Base-by-base conservation (phyloP, 2,797 vertebrate species). In the Leucoraja ocellata region DNA sequence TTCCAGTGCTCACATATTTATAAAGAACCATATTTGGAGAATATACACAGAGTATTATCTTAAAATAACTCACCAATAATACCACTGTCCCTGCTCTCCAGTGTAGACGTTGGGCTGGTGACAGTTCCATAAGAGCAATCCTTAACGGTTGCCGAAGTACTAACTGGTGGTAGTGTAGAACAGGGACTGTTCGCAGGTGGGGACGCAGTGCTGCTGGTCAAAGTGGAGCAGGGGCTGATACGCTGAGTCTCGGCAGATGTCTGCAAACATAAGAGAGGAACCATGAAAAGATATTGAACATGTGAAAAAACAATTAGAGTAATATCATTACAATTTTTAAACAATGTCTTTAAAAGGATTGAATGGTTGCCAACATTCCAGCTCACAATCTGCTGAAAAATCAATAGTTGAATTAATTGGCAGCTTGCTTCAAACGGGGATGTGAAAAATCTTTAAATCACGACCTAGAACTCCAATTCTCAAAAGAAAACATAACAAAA, bases 151-250 rank as follows among this genome's bases (percentile, higher is more conserved):
- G 96, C 96, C 91, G 95, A 97, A 94, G 98, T 96, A 95, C 96
- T 97, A 96, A 96, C 94, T 0, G 98, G 96, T 0, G 98, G 98
- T 77, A 99, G 97, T 1, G 99, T 99, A 95, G 98, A 99, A 95
- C 98, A 99, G 95, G 99, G 99, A 95, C 98, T 99, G 95, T 97
- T 97, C 94, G 98, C 98, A 0, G 98, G 98, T 2, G 99, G 99
- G 0, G 99, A 99, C 94, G 99, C 98, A 32, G 99, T 99, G 96
- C 98, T 99, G 97, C 98, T 99, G 95, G 98, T 99, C 96, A 99
- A 95, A 1, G 99, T 99, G 95, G 99, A 99, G 95, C 98, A 99
- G 63, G 98, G 98, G 95, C 98, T 99, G 96, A 99, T 98, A 96
- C 98, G 97, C 95, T 99, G 98, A 93, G 97, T 98, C 94, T 96